phyloP scores from a whole-genome alignment of 2,888 invertebrate species.

The Drosophila incognita region DNA sequence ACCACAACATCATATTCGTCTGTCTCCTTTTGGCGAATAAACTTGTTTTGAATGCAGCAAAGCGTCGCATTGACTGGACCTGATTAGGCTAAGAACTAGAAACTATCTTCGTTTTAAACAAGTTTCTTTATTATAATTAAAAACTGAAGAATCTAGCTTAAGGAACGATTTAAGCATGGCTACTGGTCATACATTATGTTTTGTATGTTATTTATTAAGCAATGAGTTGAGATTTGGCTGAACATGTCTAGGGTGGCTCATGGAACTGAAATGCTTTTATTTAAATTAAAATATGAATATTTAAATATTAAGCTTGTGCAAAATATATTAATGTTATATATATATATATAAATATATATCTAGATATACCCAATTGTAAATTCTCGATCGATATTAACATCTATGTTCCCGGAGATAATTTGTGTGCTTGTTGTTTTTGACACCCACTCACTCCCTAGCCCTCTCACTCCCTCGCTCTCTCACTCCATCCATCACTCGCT shows the following conservation, averaged over 20 bases:
- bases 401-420: not conserved
- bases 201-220: not conserved
- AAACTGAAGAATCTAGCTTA: not conserved
- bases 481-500: conserved; percentile 10
- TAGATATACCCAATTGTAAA: too few species aligned
- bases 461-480: not conserved
- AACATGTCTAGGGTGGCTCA: not conserved
- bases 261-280: not conserved
- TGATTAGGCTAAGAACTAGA: not conserved
- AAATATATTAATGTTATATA: not conserved
- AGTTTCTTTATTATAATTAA: not conserved
- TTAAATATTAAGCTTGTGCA: not conserved
- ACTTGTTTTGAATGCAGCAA: not conserved
- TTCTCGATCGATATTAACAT: not conserved
- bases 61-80: not conserved
- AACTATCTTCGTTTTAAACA: not conserved
- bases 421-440: not conserved
- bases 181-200: not conserved
- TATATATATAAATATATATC: not conserved
- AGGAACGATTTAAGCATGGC: not conserved
- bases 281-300: not conserved
- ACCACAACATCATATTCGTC: not conserved
- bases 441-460: conserved; percentile 9
- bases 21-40: conserved; percentile 4
- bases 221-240: not conserved